Conservation (phyloP, 2,888 invertebrate species). For the Hybos culiciformis region DNA sequence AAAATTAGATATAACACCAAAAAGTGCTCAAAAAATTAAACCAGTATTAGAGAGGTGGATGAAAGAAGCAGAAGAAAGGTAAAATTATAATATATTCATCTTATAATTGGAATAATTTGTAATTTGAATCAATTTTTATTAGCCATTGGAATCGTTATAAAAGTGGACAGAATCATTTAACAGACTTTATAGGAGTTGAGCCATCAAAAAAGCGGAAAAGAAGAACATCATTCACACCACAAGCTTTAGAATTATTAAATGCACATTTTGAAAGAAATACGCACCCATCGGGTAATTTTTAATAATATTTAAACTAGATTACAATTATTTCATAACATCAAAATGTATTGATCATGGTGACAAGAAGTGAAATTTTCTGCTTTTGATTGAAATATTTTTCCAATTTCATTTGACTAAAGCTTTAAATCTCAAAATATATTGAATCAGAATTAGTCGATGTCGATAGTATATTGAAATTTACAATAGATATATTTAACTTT, state of each 20-base stretch:
- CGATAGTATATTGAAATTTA: too few species aligned
- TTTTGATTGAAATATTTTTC: too few species aligned
- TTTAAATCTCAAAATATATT: too few species aligned
- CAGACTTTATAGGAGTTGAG: slow-evolving; percentile 91
- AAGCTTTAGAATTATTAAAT: slow-evolving; percentile 86
- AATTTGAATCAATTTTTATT: slow-evolving; percentile 7
- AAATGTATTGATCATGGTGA: too few species aligned
- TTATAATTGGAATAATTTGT: background rate
- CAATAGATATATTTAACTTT: background rate
- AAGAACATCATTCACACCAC: slow-evolving; percentile 93
- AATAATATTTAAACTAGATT: background rate
- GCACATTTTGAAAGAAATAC: slow-evolving; percentile 94
- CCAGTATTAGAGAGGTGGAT: slow-evolving; percentile 98
- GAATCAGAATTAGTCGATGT: too few species aligned
- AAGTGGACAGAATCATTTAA: slow-evolving; percentile 82
- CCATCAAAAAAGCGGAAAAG: slow-evolving; percentile 94
- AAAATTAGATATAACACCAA: slow-evolving; percentile 97
- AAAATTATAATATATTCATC: slow-evolving; percentile 22
- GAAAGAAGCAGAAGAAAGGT: slow-evolving; percentile 98
- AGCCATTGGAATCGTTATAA: slow-evolving; percentile 68
- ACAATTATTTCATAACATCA: too few species aligned
- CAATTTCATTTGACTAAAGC: too few species aligned
- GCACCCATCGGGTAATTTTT: slow-evolving; percentile 79
- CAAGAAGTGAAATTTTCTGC: too few species aligned
- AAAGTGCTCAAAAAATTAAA: slow-evolving; percentile 98